Evolutionary conservation across 2,888 invertebrate species (phyloP), one percentile per base, ranked within the genome.

Genomic region (Malachius bipustulatus): DNA sequence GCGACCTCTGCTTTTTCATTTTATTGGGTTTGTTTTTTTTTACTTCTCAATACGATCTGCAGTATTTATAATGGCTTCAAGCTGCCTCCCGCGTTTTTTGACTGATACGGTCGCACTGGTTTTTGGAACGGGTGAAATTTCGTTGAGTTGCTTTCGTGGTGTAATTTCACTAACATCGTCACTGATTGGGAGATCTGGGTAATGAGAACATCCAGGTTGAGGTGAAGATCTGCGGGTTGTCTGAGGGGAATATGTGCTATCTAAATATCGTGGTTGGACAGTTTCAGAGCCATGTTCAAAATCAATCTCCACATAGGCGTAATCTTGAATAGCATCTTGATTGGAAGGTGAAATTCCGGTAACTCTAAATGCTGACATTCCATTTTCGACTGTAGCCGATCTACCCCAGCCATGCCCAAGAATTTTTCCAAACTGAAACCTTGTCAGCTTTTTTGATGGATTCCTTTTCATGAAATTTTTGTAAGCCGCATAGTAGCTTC

Each of bases 311-410:
- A 36, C 11, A 43, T 38, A 48, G n/a, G 45, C 48, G 37, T 49
- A 44, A 13, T 50, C 47, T 32, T 47, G 47, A 28, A 49, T 45
- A 10, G 34, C 43, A n/a, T 35, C n/a, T 10, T 40, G 40, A 35
- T 42, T 34, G 30, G 16, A 42, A 12, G 34, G 38, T 16, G 27
- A 31, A 24, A 40, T 34, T 6, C 39, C 36, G 11, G 44, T 41
- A n/a, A 30, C 33, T 33, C 26, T 30, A 27, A 45, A 45, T 11
- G 28, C 38, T 11, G 40, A 36, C 8, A 42, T 29, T 14, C 36
- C 45, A 34, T 45, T 45, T 24, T 37, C 16, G n/a, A 26, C 26
- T 9, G 30, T 29, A 11, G 38, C 43, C 10, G 42, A 16, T 36
- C 40, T 35, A n/a, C 13, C 12, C 44, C 45, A 47, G 4, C 38